A percentile compares a stretch with the other conserved stretches of the same genome.
phyloP scores from a whole-genome alignment of 2,797 vertebrate species.

The Margarornis squamiger region DNA sequence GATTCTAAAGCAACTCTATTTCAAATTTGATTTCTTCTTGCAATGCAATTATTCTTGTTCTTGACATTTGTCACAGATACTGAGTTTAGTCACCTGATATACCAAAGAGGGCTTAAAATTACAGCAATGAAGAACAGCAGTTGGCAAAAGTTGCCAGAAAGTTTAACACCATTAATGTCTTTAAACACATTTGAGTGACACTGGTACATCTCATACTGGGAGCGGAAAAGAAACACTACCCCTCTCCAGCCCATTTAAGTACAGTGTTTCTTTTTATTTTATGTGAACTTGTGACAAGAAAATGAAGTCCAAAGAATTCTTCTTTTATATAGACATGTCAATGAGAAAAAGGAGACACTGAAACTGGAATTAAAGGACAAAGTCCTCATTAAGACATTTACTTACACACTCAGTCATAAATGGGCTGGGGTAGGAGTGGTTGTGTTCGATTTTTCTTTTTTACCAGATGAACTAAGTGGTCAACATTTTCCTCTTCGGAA shows the following conservation, averaged over 20 bases:
- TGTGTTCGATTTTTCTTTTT: fast-evolving
- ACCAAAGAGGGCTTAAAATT: neutral
- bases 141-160: neutral
- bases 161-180: no score
- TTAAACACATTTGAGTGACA: neutral
- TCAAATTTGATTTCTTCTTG: neutral
- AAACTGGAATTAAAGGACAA: neutral
- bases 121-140: neutral
- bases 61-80: neutral
- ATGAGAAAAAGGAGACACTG: neutral
- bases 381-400: neutral
- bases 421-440: neutral
- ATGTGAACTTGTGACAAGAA: neutral
- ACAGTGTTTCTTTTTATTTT: neutral
- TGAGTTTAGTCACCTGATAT: neutral
- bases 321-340: neutral
- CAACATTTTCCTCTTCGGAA: neutral
- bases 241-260: neutral
- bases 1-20: neutral
- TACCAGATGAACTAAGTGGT: neutral
- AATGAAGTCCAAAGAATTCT: neutral
- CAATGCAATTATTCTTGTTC: neutral
- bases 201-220: neutral
- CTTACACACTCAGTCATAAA: neutral
- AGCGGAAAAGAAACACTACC: neutral